These are phyloP conservation scores for Notothenia rossii DNA, from an alignment of 2,113 vertebrate genomes.

Conservation along the genomic window DNA sequence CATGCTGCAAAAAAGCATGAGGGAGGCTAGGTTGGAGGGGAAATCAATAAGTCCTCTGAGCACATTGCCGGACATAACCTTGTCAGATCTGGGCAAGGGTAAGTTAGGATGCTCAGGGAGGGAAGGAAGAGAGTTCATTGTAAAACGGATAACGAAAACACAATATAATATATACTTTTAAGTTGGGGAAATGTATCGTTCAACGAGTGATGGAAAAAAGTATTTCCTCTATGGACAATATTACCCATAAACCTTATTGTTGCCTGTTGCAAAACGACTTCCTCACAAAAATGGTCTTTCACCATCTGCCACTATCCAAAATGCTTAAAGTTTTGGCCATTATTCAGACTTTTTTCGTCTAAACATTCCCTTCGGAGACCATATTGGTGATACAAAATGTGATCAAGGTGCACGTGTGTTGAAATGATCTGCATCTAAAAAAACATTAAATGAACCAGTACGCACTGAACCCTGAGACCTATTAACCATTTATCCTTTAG, in stretches of 20 bases:
- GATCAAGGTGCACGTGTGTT: background rate
- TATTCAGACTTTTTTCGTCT: background rate
- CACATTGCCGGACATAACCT: conserved; percentile 84
- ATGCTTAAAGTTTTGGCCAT: background rate
- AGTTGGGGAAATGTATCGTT: background rate
- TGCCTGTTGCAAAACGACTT: conserved; percentile 1
- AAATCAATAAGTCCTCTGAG: conserved; percentile 89
- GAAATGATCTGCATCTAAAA: background rate
- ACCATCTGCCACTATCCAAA: conserved; percentile 28
- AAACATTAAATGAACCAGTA: background rate
- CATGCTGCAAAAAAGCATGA: conserved; percentile 51
- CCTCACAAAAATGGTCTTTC: conserved; percentile 10
- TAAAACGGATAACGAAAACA: conserved; percentile 34
- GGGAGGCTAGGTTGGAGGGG: conserved; percentile 64
- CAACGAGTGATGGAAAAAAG: background rate
- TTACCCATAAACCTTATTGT: conserved; percentile 1
- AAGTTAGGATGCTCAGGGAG: conserved; percentile 60
- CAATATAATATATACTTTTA: background rate
- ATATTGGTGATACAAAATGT: background rate
- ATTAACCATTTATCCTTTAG: conserved; percentile 26
- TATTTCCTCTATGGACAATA: background rate
- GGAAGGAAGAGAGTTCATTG: background rate
- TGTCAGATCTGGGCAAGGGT: conserved; percentile 85
- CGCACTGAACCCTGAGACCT: conserved; percentile 3
- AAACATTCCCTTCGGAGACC: background rate